These are phyloP conservation scores for Tribolium madens DNA, from an alignment of 1,140 invertebrate genomes.

Conservation along the genomic window DNA sequence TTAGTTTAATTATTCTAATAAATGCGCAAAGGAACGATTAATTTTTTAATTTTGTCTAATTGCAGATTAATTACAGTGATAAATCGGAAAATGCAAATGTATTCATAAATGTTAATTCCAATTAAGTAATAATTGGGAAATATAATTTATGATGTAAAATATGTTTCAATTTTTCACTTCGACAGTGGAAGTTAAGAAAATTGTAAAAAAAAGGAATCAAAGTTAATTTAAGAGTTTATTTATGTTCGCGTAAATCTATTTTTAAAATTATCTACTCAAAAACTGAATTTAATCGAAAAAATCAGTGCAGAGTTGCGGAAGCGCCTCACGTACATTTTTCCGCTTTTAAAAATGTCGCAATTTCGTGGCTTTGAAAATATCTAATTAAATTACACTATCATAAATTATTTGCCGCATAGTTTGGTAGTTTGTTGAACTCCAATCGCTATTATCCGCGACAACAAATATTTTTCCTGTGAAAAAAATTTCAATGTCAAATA, in stretches of 20 bases:
- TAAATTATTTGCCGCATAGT: conserved; percentile 13
- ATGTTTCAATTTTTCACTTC: no score
- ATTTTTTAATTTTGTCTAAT: no score
- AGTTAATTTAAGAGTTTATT: not conserved
- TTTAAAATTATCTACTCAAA: not conserved
- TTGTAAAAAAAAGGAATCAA: no score
- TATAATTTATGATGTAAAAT: not conserved
- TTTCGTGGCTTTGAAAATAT: not conserved
- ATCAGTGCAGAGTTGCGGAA: not conserved
- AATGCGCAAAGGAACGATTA: no score
- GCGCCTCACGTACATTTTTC: not conserved
- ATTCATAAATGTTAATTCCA: not conserved
- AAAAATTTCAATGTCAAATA: not conserved
- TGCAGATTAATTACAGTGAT: not conserved
- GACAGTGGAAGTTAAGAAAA: no score
- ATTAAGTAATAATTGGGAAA: not conserved
- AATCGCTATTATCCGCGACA: not conserved
- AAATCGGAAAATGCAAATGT: not conserved
- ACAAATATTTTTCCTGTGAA: not conserved
- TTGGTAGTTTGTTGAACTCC: conserved; percentile 17
- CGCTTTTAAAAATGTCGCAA: not conserved
- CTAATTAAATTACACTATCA: conserved; percentile 4
- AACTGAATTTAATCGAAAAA: not conserved
- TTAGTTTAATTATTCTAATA: no score
- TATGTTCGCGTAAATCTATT: not conserved